A percentile compares a stretch with the other conserved stretches of the same genome.
These are phyloP conservation scores for Netelia virgata DNA, from an alignment of 2,888 invertebrate genomes.

Conservation along the genomic window DNA sequence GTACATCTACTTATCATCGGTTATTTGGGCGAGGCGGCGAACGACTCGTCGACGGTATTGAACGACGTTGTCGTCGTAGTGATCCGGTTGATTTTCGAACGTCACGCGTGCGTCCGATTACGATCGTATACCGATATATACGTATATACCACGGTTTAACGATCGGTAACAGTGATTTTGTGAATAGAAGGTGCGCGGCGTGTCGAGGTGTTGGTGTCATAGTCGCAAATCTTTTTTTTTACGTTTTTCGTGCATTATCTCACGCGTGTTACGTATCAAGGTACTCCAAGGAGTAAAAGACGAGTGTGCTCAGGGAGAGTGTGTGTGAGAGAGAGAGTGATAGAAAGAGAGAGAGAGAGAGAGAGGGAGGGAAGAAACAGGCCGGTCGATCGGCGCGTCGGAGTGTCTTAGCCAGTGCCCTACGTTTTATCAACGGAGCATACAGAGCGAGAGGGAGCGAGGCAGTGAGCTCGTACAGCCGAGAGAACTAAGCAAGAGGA, in stretches of 20 bases:
- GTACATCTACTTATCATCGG: neutral
- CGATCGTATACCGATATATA: neutral
- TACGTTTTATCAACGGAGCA: constrained; percentile 46
- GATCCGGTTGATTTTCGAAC: constrained; percentile 38
- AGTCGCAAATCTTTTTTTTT: no score
- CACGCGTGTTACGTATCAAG: neutral
- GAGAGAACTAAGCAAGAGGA: constrained; percentile 30
- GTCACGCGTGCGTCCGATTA: constrained; percentile 37
- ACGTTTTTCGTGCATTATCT: neutral
- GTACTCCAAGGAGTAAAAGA: neutral
- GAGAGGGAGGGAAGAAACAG: constrained; percentile 38
- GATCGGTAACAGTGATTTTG: constrained; percentile 24
- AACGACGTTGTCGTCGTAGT: constrained; percentile 40
- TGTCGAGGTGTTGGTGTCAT: neutral
- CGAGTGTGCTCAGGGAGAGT: neutral
- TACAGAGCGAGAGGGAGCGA: constrained; percentile 52
- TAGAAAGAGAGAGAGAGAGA: neutral
- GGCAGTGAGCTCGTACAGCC: constrained; percentile 38
- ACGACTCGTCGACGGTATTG: constrained; percentile 39
- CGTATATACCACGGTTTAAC: constrained; percentile 4
- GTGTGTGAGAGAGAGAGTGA: constrained; percentile 27
- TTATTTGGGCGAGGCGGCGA: constrained; percentile 50
- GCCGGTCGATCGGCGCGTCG: constrained; percentile 70
- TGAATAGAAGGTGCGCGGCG: neutral
- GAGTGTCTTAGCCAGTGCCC: constrained; percentile 51